Evolutionary conservation across 1,140 invertebrate genomes (phyloP).

Genomic region (Drosophila parvula): DNA sequence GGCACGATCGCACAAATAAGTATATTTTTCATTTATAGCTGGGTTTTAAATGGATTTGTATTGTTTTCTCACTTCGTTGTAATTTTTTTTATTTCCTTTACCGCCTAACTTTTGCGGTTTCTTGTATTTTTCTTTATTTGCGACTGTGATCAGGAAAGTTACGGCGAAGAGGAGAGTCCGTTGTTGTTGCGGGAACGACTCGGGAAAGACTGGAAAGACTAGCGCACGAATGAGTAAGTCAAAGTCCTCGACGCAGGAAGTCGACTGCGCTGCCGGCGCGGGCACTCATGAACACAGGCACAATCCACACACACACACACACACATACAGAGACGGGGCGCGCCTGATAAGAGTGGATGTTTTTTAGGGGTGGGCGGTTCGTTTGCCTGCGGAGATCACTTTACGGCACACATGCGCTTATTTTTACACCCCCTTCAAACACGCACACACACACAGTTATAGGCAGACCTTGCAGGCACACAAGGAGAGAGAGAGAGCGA

Average conservation of each 20-base stretch:
- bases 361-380: slow-evolving; percentile 68
- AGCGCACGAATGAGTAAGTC: slow-evolving; percentile 61
- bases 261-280: slow-evolving; percentile 67
- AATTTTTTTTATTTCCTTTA: slow-evolving; percentile 18
- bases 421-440: slow-evolving; percentile 69
- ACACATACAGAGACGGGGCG: slow-evolving; percentile 34
- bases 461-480: not conserved
- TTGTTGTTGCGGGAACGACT: slow-evolving; percentile 25
- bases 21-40: slow-evolving; percentile 32
- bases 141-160: slow-evolving; percentile 2
- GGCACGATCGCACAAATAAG: slow-evolving; percentile 38
- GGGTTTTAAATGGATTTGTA: slow-evolving; percentile 37
- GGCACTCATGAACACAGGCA: slow-evolving; percentile 1
- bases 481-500: not conserved
- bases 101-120: slow-evolving; percentile 31
- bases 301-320: slow-evolving; percentile 7
- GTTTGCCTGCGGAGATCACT: slow-evolving; percentile 62
- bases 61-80: slow-evolving; percentile 42
- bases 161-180: slow-evolving; percentile 14
- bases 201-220: slow-evolving; percentile 35
- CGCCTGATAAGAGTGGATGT: slow-evolving; percentile 65
- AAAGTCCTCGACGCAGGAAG: slow-evolving; percentile 80
- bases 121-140: slow-evolving; percentile 1
- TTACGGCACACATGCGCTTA: slow-evolving; percentile 62
- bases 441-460: slow-evolving; percentile 5